Evolutionary conservation across 2,797 vertebrate genomes (phyloP).

Genomic region (Prunella strophiata): DNA sequence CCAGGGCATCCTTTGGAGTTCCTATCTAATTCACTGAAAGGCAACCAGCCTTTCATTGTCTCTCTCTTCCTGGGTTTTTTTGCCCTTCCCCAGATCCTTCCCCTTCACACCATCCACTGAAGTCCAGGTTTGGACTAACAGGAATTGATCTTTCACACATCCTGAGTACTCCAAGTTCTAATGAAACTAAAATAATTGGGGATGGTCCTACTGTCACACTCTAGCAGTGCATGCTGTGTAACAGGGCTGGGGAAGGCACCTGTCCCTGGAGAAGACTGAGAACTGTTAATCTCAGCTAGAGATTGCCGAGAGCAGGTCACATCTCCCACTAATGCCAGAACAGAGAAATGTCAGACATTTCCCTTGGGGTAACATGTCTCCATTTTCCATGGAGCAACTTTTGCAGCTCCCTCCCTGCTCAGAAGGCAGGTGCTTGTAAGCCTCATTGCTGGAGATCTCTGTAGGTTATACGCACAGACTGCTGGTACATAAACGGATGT

Average conservation of each 20-base stretch:
- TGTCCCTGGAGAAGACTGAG: not conserved
- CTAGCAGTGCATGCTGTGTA: not conserved
- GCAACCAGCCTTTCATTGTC: not conserved
- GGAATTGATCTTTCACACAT: not conserved
- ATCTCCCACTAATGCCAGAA: accelerated
- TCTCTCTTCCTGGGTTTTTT: not conserved
- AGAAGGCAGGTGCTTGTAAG: not conserved
- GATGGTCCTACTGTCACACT: not conserved
- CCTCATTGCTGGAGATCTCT: not conserved
- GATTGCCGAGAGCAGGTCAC: not conserved
- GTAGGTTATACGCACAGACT: accelerated
- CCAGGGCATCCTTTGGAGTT: not conserved
- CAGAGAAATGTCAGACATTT: not conserved
- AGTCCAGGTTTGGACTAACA: not conserved
- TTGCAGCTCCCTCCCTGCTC: not conserved
- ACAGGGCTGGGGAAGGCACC: not conserved
- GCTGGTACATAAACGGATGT: accelerated
- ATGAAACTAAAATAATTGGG: not conserved
- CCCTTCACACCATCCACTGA: not conserved
- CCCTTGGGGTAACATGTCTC: not conserved
- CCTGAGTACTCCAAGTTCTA: not conserved
- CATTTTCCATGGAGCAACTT: not conserved
- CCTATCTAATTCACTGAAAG: not conserved
- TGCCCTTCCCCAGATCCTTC: not conserved
- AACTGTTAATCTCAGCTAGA: not conserved